A percentile compares a stretch with the other conserved stretches of the same genome.
Conservation (phyloP, 2,113 vertebrate species). For the Phaethornis superciliosus region DNA sequence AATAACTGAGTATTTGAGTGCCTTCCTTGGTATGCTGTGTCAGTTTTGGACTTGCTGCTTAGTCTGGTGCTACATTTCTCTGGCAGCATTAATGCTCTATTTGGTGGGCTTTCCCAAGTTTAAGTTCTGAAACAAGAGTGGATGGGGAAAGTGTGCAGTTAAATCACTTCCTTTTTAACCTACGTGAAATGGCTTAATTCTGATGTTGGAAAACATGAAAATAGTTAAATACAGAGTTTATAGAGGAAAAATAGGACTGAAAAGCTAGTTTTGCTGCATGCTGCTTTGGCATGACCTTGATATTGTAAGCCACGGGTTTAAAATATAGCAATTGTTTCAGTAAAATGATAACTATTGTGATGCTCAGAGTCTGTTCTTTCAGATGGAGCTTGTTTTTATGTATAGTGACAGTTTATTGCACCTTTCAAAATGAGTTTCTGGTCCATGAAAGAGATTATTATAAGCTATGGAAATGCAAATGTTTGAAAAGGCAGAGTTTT, state of each 20-base stretch:
- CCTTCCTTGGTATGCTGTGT: background rate
- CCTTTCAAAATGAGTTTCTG: background rate
- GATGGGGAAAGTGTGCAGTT: background rate
- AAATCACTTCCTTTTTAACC: background rate
- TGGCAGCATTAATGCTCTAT: fast-evolving
- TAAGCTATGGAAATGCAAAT: fast-evolving
- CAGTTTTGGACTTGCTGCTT: background rate
- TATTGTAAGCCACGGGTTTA: background rate
- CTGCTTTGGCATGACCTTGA: background rate
- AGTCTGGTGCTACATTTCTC: background rate
- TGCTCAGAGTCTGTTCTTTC: background rate
- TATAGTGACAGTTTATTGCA: background rate
- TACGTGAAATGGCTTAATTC: background rate
- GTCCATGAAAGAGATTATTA: background rate
- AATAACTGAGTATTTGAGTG: background rate
- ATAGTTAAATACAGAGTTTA: background rate
- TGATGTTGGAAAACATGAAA: background rate
- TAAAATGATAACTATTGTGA: background rate
- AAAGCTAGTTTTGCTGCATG: background rate
- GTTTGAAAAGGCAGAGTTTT: background rate
- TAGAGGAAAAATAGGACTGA: background rate
- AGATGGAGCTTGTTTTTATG: background rate
- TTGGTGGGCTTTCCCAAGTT: background rate
- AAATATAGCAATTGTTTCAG: background rate
- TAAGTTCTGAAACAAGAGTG: background rate